phyloP scores from a whole-genome alignment of 2,797 vertebrate species.

The Gallirallus australis region DNA sequence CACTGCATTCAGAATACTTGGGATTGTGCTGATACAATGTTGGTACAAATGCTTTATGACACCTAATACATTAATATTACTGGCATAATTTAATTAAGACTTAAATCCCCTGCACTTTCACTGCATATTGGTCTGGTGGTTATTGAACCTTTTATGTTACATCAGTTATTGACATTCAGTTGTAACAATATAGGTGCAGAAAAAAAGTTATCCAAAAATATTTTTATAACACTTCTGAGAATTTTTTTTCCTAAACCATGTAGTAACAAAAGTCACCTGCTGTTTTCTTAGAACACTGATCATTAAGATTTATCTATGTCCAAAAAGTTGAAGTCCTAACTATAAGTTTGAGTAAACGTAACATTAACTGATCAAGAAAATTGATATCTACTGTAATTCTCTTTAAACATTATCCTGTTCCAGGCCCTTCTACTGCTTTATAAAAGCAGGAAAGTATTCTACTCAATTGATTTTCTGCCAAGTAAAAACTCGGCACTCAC shows the following conservation, averaged over 20 bases:
- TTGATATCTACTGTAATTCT: background rate
- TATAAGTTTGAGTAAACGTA: background rate
- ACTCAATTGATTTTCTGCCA: background rate
- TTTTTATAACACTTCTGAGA: background rate
- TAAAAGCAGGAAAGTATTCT: background rate
- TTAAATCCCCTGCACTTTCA: background rate
- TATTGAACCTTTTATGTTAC: background rate
- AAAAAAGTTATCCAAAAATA: background rate
- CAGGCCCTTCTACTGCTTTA: background rate
- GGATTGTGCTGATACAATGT: background rate
- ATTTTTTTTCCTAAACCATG: background rate
- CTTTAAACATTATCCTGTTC: background rate
- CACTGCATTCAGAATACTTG: background rate
- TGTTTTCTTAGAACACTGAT: background rate
- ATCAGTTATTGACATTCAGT: background rate
- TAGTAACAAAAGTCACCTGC: background rate
- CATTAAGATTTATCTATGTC: background rate
- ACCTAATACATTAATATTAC: background rate
- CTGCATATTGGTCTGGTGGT: background rate
- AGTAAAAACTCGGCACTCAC: background rate
- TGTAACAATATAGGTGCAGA: background rate
- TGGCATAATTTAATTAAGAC: background rate
- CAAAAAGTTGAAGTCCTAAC: background rate
- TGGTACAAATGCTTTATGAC: background rate
- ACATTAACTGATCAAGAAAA: background rate